Percentiles rank a stretch among this genome's conserved stretches.
Evolutionary conservation across 2,888 invertebrate species (phyloP).

Genomic region (Leptinotarsa rubiginosa): DNA sequence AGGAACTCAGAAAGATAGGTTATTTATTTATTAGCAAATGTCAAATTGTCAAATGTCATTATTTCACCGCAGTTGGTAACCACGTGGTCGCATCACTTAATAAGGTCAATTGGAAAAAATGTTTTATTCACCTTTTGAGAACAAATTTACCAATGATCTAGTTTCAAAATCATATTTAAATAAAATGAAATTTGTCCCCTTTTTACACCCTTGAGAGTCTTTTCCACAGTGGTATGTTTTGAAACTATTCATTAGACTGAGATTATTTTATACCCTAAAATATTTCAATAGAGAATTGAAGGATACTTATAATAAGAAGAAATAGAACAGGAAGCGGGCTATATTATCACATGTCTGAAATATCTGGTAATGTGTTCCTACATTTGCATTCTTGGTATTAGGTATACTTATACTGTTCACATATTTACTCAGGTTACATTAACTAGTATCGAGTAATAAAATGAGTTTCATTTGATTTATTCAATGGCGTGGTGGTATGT

Average conservation of each 20-base stretch:
- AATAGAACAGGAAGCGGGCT: not conserved
- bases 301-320: conserved; percentile 9
- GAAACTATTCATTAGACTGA: not conserved
- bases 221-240: conserved; percentile 15
- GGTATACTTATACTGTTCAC: conserved; percentile 1
- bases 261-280: not conserved
- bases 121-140: conserved; percentile 12
- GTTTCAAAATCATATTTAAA: not conserved
- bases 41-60: too few relatives aligned
- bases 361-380: too few relatives aligned
- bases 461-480: conserved; percentile 4
- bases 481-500: not conserved
- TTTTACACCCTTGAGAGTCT: not conserved
- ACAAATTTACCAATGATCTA: not conserved
- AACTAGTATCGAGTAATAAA: not conserved
- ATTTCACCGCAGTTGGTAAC: too few relatives aligned
- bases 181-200: not conserved
- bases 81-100: too few relatives aligned
- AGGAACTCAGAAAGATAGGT: too few relatives aligned
- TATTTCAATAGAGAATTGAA: conserved; percentile 23
- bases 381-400: not conserved
- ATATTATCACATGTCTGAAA: not conserved
- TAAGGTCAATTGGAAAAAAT: conserved; percentile 21
- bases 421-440: not conserved
- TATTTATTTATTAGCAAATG: too few relatives aligned